Base-by-base conservation (phyloP, 1,140 invertebrate species). In the Drosophila seguyi region DNA sequence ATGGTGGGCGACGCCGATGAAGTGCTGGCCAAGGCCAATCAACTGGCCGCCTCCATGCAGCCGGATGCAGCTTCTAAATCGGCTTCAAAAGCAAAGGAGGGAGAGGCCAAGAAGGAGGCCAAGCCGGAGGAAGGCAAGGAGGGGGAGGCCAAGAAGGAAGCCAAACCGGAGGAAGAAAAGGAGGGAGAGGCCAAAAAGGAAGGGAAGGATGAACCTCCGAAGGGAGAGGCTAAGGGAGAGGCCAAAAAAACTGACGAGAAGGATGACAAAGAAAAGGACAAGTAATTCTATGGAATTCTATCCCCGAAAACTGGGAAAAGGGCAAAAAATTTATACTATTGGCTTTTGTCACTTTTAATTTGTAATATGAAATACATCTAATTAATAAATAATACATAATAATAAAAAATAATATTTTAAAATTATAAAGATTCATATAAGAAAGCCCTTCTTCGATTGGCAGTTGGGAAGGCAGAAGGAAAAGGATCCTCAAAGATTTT, bases 1-100 rank as follows among this genome's bases (percentile, higher is more conserved):
- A 97, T 98, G 97, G 96, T 97, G 20, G 97, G 97, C 16, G 94
- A 95, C 56, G 95, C 97, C 65, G 96, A 97, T 75, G 97, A 98
- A 82, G 97, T 97, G 1, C 92, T 95, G 50, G 94, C 94, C 42
- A 97, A 97, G 93, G 96, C 97, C 16, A 95, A 95, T 82, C 94
- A 94, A 67, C 92, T 97, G 41, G 96, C 96, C 8, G 92, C 94
- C 14, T 31, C 16, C 18, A 74, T 91, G 79, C 41, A 55, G 31
- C 16, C 48, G 3, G 80, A 69, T 5, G 50, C 14, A 18, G 10
- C 31, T 1, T 10, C 38, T 2, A 47, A 27, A 8, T 1, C 55
- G 4, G 13, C 74, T 18, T 3, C n/a, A 11, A 61, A 72, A 27
- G 50, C 13, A 3, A 66, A 71, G 39, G 31, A 65, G 36, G 55